These are phyloP conservation scores for Cabera pusaria DNA, from an alignment of 2,888 invertebrate species.

Conservation along the genomic window DNA sequence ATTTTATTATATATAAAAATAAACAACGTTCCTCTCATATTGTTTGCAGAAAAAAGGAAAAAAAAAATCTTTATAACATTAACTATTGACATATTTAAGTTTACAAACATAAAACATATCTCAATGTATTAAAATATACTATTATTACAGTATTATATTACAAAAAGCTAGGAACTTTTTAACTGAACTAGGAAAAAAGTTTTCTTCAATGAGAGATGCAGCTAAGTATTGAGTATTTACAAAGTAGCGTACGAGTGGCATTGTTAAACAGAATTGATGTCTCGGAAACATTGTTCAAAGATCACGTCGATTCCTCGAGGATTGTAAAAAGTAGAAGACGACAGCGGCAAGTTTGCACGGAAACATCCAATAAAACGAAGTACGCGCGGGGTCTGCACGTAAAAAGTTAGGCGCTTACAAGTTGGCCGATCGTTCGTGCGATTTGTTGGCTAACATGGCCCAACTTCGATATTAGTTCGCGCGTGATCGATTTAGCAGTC, in stretches of 20 bases:
- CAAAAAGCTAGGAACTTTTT: too few relatives aligned
- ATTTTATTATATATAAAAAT: too few relatives aligned
- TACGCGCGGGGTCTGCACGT: constrained; percentile 53
- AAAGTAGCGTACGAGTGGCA: constrained; percentile 6
- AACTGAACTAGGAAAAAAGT: too few relatives aligned
- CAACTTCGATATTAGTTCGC: constrained; percentile 80
- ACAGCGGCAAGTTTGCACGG: constrained; percentile 62
- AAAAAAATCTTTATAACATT: too few relatives aligned
- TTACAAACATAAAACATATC: too few relatives aligned
- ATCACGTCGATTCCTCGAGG: constrained; percentile 52
- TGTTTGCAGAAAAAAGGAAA: too few relatives aligned
- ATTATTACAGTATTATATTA: too few relatives aligned
- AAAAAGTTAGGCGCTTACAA: constrained; percentile 55
- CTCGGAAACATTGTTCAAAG: constrained; percentile 51
- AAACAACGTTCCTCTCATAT: too few relatives aligned
- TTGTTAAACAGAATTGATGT: constrained; percentile 32
- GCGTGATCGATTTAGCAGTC: constrained; percentile 77
- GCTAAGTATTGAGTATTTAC: too few relatives aligned
- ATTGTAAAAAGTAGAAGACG: constrained; percentile 50
- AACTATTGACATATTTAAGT: too few relatives aligned
- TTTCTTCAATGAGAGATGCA: too few relatives aligned
- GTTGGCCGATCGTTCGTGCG: constrained; percentile 43
- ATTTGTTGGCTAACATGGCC: constrained; percentile 61
- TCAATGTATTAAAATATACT: too few relatives aligned
- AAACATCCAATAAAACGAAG: constrained; percentile 75